Conservation (phyloP, 2,888 invertebrate genomes). For the Polia nebulosa region DNA sequence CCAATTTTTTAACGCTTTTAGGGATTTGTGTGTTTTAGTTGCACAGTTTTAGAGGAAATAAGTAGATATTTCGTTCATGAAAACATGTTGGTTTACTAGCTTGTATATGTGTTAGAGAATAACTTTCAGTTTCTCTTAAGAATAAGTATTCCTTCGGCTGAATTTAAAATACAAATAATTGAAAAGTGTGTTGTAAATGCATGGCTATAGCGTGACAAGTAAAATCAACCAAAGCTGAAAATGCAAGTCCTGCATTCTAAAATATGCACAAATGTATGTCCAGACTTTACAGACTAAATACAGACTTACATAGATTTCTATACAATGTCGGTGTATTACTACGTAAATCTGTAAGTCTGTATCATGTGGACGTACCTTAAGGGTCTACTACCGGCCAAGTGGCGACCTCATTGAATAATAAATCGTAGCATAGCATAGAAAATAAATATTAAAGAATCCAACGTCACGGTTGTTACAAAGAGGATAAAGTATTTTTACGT, state of each 20-base stretch:
- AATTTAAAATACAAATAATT: neutral
- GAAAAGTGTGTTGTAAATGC: neutral
- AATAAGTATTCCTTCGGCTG: neutral
- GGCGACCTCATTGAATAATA: no score
- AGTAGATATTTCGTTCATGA: conserved; percentile 54
- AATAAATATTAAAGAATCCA: no score
- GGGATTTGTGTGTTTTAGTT: conserved; percentile 73
- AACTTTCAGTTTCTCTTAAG: conserved; percentile 64
- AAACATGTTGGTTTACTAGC: conserved; percentile 53
- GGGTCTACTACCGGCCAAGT: no score
- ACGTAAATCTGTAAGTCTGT: no score
- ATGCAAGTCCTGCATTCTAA: neutral
- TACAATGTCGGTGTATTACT: no score
- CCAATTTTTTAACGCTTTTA: conserved; percentile 78
- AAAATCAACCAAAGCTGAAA: neutral
- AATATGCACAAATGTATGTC: no score
- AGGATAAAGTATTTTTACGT: no score
- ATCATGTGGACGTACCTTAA: no score
- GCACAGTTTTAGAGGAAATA: conserved; percentile 69
- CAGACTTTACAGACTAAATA: no score
- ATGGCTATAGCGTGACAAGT: neutral
- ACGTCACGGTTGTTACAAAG: no score
- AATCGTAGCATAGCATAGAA: no score
- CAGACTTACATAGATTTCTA: no score
- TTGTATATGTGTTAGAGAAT: conserved; percentile 59